These are phyloP conservation scores for Gibbula magus DNA, from an alignment of 2,888 invertebrate genomes.

Conservation along the genomic window DNA sequence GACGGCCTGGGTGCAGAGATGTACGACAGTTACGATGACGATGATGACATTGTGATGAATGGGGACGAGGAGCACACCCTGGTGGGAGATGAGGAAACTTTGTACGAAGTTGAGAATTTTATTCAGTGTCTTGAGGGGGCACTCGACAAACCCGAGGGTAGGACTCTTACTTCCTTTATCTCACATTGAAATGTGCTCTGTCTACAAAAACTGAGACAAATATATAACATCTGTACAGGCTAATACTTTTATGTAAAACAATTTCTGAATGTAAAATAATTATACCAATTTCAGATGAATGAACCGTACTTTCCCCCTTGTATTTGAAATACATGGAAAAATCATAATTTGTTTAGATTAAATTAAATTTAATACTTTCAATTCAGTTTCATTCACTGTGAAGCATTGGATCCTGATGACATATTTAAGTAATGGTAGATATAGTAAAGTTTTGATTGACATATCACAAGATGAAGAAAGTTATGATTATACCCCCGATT, in stretches of 20 bases:
- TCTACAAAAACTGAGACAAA: neutral
- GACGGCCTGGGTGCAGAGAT: slow-evolving; percentile 34
- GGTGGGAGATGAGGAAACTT: slow-evolving; percentile 25
- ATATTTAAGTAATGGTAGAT: too few relatives aligned
- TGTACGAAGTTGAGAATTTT: slow-evolving; percentile 58
- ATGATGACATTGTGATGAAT: slow-evolving; percentile 23
- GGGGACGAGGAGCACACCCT: slow-evolving; percentile 36
- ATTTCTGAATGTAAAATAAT: neutral
- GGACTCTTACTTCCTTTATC: neutral
- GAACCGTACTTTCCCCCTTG: too few relatives aligned
- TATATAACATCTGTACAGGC: too few relatives aligned
- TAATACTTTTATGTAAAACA: neutral
- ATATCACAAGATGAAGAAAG: too few relatives aligned
- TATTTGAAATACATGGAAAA: too few relatives aligned
- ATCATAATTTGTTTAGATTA: too few relatives aligned
- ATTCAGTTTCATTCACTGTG: too few relatives aligned
- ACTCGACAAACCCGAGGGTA: slow-evolving; percentile 63
- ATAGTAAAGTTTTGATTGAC: too few relatives aligned
- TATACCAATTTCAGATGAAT: neutral
- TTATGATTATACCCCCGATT: too few relatives aligned
- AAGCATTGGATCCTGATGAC: too few relatives aligned
- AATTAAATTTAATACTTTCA: too few relatives aligned
- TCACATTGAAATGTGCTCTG: too few relatives aligned
- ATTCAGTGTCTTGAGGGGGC: slow-evolving; percentile 69
- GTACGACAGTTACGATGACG: slow-evolving; percentile 39